phyloP scores from a whole-genome alignment of 2,888 invertebrate genomes.

The Leptopilina syphax region DNA sequence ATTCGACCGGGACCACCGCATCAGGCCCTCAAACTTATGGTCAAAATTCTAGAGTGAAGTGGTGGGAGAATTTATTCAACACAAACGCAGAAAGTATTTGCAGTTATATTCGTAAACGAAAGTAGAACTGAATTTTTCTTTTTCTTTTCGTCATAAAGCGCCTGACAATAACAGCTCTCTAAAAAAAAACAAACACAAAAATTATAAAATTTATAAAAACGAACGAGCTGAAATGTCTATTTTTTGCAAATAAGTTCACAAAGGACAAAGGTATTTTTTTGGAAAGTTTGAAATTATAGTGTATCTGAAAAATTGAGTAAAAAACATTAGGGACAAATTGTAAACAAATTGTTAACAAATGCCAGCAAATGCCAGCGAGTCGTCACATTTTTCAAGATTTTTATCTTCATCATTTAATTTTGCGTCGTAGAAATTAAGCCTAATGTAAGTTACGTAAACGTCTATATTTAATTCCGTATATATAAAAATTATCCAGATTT shows the following conservation, averaged over 20 bases:
- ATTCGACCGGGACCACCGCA: constrained; percentile 85
- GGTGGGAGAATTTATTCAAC: not conserved
- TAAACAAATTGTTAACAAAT: too few species aligned
- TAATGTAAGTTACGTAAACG: constrained; percentile 30
- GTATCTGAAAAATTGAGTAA: not conserved
- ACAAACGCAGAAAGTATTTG: constrained; percentile 38
- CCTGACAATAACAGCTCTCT: constrained; percentile 73
- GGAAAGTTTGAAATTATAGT: not conserved
- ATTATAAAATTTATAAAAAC: constrained; percentile 1
- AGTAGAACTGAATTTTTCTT: constrained; percentile 64
- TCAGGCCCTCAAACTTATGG: constrained; percentile 84
- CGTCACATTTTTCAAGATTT: constrained; percentile 7
- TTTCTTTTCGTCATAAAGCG: constrained; percentile 60
- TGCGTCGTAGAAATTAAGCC: not conserved
- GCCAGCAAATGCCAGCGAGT: too few species aligned
- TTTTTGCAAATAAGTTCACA: not conserved
- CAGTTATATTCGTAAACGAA: constrained; percentile 52
- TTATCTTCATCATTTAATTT: not conserved
- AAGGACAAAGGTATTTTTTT: not conserved
- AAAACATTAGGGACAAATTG: too few species aligned
- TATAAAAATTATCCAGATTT: not conserved
- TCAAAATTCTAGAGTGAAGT: constrained; percentile 71
- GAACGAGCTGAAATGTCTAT: constrained; percentile 51
- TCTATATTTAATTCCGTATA: constrained; percentile 13
- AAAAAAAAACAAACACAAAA: constrained; percentile 53